These are phyloP conservation scores for Chydorus sphaericus DNA, from an alignment of 2,888 invertebrate species.

Conservation along the genomic window DNA sequence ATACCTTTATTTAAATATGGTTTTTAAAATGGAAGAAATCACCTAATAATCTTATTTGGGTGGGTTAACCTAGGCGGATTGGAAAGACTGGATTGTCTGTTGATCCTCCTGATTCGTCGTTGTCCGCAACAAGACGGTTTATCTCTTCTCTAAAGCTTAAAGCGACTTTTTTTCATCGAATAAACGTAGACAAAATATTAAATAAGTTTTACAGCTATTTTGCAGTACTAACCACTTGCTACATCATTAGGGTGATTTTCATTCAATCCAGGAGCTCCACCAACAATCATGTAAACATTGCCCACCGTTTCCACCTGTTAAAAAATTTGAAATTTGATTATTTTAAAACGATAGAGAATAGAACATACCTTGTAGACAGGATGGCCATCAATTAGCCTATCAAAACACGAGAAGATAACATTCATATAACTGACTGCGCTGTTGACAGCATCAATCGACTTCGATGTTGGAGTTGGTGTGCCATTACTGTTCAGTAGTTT, in stretches of 20 bases:
- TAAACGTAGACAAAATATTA: background rate
- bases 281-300: conserved; percentile 81
- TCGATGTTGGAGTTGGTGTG: too few species aligned
- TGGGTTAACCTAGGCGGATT: background rate
- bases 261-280: conserved; percentile 66
- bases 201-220: background rate
- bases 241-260: conserved; percentile 56
- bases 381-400: conserved; percentile 64
- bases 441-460: too few species aligned
- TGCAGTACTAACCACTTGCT: conserved; percentile 28
- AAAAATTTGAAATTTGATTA: too few species aligned
- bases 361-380: conserved; percentile 65
- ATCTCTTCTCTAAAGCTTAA: conserved; percentile 55
- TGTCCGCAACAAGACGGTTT: conserved; percentile 44
- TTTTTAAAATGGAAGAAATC: too few species aligned
- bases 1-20: conserved; percentile 48
- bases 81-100: too few species aligned
- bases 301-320: conserved; percentile 79
- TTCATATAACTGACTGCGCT: conserved; percentile 77
- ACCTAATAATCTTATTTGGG: too few species aligned
- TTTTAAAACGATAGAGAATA: background rate
- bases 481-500: too few species aligned
- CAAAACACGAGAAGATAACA: conserved; percentile 69
- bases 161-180: conserved; percentile 36
- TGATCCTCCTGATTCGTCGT: conserved; percentile 26